Percentiles rank a stretch among this genome's conserved stretches.
Evolutionary conservation across 1,140 invertebrate genomes (phyloP).

Genomic region (Trichomalopsis sarcophagae): DNA sequence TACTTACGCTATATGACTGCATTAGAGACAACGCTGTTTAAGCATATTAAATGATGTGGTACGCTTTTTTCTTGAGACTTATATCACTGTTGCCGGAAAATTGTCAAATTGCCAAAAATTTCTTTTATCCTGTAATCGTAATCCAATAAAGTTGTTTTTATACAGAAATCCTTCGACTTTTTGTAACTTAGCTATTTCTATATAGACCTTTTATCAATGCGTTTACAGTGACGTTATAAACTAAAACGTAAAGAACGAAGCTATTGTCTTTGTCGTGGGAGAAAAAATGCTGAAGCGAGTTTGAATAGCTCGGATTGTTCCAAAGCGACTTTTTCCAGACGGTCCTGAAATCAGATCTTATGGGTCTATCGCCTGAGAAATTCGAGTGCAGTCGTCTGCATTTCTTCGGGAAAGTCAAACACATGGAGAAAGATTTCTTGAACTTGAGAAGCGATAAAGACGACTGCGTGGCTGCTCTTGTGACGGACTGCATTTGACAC

Average conservation of each 20-base stretch:
- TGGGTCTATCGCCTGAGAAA: not conserved
- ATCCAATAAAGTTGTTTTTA: conserved; percentile 44
- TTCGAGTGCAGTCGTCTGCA: not conserved
- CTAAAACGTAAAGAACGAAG: not conserved
- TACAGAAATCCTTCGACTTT: not conserved
- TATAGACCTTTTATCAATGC: not conserved
- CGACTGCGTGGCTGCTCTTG: too few relatives aligned
- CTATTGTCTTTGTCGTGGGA: not conserved
- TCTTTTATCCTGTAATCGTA: conserved; percentile 23
- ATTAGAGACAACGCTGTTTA: not conserved
- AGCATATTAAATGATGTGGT: not conserved
- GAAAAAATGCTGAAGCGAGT: not conserved
- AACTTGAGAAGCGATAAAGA: too few relatives aligned
- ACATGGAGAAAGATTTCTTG: not conserved
- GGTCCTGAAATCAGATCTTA: not conserved
- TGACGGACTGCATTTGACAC: too few relatives aligned
- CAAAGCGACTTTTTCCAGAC: not conserved
- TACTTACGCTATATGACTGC: conserved; percentile 9
- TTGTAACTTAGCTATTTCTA: not conserved
- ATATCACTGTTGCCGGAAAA: not conserved
- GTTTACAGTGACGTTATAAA: not conserved
- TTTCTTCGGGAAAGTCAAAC: not conserved
- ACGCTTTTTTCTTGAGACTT: conserved; percentile 25
- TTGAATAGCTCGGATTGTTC: not conserved
- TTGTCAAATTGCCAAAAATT: conserved; percentile 36